A percentile compares a stretch with the other conserved stretches of the same genome.
Evolutionary conservation across 2,113 vertebrate genomes (phyloP).

Genomic region (Sylvicapra grimmia): DNA sequence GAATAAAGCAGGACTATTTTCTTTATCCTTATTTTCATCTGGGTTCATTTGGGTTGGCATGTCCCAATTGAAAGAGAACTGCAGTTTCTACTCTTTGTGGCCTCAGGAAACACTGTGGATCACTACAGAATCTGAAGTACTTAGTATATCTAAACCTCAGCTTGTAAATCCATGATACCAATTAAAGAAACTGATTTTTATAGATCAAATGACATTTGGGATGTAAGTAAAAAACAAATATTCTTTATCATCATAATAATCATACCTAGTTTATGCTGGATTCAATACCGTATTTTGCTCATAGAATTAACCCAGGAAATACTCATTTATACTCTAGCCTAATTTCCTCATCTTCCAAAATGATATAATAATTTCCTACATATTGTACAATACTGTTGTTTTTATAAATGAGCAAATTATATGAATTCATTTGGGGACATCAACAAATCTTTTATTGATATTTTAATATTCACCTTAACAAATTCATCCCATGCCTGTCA

Average conservation of each 20-base stretch:
- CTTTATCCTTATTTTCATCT: not conserved
- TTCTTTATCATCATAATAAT: not conserved
- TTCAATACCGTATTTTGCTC: not conserved
- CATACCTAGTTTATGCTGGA: not conserved
- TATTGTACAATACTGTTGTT: not conserved
- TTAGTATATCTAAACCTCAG: not conserved
- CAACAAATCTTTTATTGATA: not conserved
- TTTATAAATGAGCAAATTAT: not conserved
- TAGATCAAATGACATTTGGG: not conserved
- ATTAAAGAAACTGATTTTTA: not conserved
- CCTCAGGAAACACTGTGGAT: not conserved
- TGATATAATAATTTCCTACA: not conserved
- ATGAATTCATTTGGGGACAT: not conserved
- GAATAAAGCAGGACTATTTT: slow-evolving; percentile 7
- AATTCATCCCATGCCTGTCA: not conserved
- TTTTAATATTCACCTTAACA: not conserved
- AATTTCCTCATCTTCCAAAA: not conserved
- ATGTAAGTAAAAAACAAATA: not conserved
- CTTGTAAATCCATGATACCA: not conserved
- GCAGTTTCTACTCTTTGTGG: not conserved
- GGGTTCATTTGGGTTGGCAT: not conserved
- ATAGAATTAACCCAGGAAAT: not conserved
- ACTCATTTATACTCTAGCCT: not conserved
- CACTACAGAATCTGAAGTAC: not conserved
- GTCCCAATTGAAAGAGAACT: not conserved